Evolutionary conservation across 2,888 invertebrate species (phyloP), one percentile per base, ranked within the genome.

Genomic region (Slavum lentiscoides): DNA sequence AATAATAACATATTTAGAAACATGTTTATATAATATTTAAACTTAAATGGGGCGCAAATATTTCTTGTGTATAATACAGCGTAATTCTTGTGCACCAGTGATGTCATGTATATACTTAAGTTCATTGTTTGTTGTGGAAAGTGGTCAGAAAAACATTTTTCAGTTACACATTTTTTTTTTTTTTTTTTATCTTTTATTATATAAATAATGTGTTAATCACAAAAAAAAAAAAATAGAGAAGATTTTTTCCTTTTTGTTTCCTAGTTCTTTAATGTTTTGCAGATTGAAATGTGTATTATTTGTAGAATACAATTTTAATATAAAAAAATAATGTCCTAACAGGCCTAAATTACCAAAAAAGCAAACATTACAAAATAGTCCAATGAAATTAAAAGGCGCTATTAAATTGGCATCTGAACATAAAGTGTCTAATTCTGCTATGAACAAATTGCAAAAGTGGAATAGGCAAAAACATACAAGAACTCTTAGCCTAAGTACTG

Each of bases 391-490:
- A 6, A 7, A 72, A n/a, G 64, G 64, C 58, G 80, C 80, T 43
- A 80, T 80, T 72, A 80, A 80, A 80, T 6, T 80, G 6, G 80
- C 80, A 58, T 80, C 80, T 39, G 72, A 80, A 80, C 80, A 80
- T 64, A 80, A 80, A 80, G 80, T 80, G 11, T 80, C 80, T 49
- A 70, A 80, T 62, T 80, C 72, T 64, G 70, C 70, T 3, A 80
- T 80, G 80, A 80, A 72, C 19, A 80, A 72, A 58, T 6, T 13
- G 23, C 70, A 55, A 55, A 80, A 80, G n/a, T 80, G 58, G 72
- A 72, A 64, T 66, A 72, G 72, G 43, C 80, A 64, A 43, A 80
- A 80, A 72, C 15, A 21, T 55, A 61, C 55, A 55, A 80, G 72
- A 80, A 55, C 64, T 0, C 19, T 43, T 2, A 30, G 58, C 5